Conservation (phyloP, 1,140 invertebrate species). For the Coelopa frigida region DNA sequence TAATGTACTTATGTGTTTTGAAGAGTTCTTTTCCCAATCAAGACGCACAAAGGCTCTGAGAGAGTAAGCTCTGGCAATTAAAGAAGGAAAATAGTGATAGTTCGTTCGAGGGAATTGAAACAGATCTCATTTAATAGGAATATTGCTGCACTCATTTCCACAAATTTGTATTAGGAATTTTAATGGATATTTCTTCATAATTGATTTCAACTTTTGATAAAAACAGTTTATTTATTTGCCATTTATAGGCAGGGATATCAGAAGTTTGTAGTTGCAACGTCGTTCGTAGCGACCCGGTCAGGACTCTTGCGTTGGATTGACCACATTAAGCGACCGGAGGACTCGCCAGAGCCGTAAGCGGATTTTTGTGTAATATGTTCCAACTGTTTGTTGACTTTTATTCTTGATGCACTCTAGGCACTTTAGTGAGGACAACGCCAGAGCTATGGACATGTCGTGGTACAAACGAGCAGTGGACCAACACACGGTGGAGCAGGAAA, state of each 20-base stretch:
- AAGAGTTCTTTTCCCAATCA: no score
- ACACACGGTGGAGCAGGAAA: conserved; percentile 74
- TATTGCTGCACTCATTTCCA: conserved; percentile 2
- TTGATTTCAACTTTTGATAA: not conserved
- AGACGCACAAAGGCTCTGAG: no score
- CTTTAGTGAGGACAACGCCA: conserved; percentile 72
- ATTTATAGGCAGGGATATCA: conserved; percentile 71
- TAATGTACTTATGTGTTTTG: no score
- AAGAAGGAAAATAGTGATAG: no score
- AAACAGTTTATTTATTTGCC: conserved; percentile 2
- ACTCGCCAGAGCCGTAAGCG: conserved; percentile 59
- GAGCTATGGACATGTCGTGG: conserved; percentile 84
- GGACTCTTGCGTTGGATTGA: conserved; percentile 81
- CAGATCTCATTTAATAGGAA: no score
- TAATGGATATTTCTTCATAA: conserved; percentile 1
- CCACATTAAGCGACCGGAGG: conserved; percentile 50
- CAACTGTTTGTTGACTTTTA: conserved; percentile 16
- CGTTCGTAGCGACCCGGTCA: conserved; percentile 83
- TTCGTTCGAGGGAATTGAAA: no score
- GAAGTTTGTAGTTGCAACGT: conserved; percentile 74
- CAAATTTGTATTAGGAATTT: not conserved
- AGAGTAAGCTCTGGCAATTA: no score
- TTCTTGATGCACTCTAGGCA: conserved; percentile 51
- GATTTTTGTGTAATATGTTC: conserved; percentile 2
- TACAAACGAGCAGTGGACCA: conserved; percentile 90